Conservation (phyloP, 1,140 invertebrate species). For the Lepidurus couesii region DNA sequence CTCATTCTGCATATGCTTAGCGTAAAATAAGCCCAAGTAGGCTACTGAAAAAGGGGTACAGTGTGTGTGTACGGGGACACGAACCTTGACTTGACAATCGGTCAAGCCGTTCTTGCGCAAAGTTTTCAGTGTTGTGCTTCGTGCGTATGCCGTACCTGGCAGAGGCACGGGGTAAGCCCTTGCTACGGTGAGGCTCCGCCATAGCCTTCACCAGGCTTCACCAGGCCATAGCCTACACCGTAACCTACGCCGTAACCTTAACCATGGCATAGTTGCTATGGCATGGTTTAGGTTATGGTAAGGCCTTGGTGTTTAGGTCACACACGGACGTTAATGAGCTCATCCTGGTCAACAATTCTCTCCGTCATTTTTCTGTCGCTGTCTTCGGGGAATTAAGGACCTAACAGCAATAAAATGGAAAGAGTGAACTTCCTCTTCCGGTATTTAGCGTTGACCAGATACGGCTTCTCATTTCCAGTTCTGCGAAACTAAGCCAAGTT, state of each 20-base stretch:
- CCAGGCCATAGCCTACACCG: too few species aligned
- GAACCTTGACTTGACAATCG: too few species aligned
- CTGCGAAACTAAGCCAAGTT: background rate
- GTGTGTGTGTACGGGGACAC: background rate
- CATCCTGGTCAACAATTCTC: background rate
- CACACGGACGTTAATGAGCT: background rate
- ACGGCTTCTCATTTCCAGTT: background rate
- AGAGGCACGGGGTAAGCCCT: too few species aligned
- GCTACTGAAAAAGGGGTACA: background rate
- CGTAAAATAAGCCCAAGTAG: background rate
- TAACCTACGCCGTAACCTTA: too few species aligned
- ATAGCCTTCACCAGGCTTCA: too few species aligned
- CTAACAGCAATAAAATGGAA: background rate
- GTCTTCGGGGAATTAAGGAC: background rate
- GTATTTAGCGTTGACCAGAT: background rate
- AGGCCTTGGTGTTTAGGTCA: too few species aligned
- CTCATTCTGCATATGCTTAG: background rate
- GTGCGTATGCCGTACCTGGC: too few species aligned
- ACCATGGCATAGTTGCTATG: too few species aligned
- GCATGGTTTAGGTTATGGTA: too few species aligned
- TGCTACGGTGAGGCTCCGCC: too few species aligned
- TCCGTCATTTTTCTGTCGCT: background rate
- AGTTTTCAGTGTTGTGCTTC: too few species aligned
- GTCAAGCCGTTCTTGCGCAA: too few species aligned
- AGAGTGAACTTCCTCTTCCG: constrained; percentile 8